phyloP scores from a whole-genome alignment of 2,888 invertebrate genomes.

The Polyommatus iphigenia region DNA sequence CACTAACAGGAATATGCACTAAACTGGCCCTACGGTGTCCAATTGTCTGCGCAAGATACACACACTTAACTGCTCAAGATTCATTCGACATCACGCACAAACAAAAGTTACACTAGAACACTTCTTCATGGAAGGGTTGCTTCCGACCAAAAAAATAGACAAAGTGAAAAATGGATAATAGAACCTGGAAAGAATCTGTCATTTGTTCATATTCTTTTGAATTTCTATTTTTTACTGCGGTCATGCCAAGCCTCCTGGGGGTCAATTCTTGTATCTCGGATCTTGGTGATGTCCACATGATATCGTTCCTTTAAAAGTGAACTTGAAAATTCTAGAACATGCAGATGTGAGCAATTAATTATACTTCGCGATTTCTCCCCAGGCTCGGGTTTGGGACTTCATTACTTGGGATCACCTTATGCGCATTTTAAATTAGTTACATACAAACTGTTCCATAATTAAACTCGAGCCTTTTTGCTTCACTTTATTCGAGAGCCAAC shows the following conservation, averaged over 20 bases:
- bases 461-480: conserved; percentile 21
- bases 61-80: not conserved
- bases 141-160: no score
- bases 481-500: not conserved
- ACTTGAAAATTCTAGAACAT: not conserved
- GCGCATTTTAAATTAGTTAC: conserved; percentile 44
- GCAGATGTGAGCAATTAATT: not conserved
- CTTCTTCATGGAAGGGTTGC: no score
- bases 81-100: not conserved
- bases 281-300: no score
- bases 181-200: no score
- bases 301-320: no score
- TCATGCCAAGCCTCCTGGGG: no score
- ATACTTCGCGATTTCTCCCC: not conserved
- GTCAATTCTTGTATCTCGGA: no score
- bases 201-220: no score
- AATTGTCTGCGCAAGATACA: not conserved
- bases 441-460: conserved; percentile 41
- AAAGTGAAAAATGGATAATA: no score
- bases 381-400: not conserved
- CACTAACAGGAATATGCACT: conserved; percentile 5
- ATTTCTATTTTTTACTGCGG: no score
- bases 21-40: not conserved
- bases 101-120: not conserved
- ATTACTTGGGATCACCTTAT: conserved; percentile 37